A percentile compares a stretch with the other conserved stretches of the same genome.
phyloP scores from a whole-genome alignment of 1,140 invertebrate species.

The Penaeus chinensis region DNA sequence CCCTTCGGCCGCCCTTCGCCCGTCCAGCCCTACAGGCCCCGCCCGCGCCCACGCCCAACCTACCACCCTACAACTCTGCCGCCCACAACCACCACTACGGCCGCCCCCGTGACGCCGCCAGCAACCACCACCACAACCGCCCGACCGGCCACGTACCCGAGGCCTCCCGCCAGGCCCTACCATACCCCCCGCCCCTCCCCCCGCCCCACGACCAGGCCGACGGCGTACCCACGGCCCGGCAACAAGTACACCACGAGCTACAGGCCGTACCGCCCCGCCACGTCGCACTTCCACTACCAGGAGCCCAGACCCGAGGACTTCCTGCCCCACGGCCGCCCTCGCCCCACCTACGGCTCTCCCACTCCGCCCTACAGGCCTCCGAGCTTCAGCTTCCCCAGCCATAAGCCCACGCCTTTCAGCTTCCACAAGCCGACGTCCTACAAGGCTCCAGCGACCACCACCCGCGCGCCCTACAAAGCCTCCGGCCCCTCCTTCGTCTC shows the following conservation, averaged over 20 bases:
- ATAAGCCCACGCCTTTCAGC: background rate
- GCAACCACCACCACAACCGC: background rate
- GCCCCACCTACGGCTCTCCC: slow-evolving; percentile 5
- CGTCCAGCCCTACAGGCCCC: too few relatives aligned
- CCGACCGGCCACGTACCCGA: background rate
- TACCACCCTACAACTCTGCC: too few relatives aligned
- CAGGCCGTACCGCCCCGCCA: slow-evolving; percentile 32
- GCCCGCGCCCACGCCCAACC: too few relatives aligned
- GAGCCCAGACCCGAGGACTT: slow-evolving; percentile 45
- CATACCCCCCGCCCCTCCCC: background rate
- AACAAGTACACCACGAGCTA: background rate
- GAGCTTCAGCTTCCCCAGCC: background rate
- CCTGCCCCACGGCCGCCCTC: slow-evolving; percentile 15
- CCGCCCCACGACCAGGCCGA: background rate
- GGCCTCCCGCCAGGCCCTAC: background rate
- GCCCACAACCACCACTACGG: too few relatives aligned
- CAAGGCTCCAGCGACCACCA: background rate
- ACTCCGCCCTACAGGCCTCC: background rate
- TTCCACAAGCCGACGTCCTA: background rate
- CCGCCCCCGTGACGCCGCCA: too few relatives aligned
- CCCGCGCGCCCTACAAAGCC: background rate
- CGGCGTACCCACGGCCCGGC: background rate
- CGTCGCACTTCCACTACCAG: slow-evolving; percentile 35
- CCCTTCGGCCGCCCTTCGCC: too few relatives aligned
- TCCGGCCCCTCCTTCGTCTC: background rate